Evolutionary conservation across 2,888 invertebrate genomes (phyloP).

Genomic region (Tenthredo amoena): DNA sequence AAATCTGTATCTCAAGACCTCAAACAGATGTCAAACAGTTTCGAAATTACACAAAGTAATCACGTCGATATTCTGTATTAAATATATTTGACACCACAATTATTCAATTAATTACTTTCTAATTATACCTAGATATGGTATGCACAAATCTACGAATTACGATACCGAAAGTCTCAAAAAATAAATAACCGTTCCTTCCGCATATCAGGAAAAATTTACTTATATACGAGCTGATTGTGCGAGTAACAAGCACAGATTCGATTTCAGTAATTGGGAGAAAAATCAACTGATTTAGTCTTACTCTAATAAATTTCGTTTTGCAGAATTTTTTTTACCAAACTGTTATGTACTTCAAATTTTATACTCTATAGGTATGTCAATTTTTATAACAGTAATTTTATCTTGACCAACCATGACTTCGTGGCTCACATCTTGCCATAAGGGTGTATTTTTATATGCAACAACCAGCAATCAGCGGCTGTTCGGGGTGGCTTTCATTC

Average conservation of each 20-base stretch:
- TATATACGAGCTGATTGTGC: no score
- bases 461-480: neutral
- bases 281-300: neutral
- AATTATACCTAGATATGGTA: neutral
- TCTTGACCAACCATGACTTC: neutral
- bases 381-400: neutral
- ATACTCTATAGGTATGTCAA: neutral
- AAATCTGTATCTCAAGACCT: neutral
- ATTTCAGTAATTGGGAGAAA: neutral
- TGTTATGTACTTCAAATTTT: neutral
- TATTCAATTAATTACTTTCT: neutral
- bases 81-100: neutral
- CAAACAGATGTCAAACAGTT: neutral
- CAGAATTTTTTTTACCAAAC: neutral
- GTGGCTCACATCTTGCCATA: neutral
- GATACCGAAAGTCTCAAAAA: neutral
- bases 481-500: neutral
- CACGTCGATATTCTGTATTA: neutral
- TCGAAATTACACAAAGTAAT: neutral
- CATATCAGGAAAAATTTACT: no score
- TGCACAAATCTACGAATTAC: neutral
- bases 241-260: neutral
- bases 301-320: neutral
- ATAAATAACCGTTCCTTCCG: neutral
- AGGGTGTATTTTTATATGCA: neutral